These are phyloP conservation scores for Rattus rattus DNA, from an alignment of 2,113 vertebrate species.

Conservation along the genomic window DNA sequence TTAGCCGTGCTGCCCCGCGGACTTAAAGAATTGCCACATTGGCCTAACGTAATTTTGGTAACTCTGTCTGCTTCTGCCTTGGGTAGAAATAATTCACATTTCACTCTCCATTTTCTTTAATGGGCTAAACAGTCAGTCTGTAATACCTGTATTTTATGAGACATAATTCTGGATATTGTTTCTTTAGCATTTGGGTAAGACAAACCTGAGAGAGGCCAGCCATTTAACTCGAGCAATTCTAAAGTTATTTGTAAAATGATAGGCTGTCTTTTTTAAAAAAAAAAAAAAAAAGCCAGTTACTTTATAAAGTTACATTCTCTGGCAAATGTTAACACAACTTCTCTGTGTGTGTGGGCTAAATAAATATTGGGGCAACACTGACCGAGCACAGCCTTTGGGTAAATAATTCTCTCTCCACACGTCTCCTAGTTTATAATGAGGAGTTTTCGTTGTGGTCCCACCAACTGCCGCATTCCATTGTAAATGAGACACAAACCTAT, in stretches of 20 bases:
- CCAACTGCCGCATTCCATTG: constrained; percentile 77
- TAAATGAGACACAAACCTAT: constrained; percentile 77
- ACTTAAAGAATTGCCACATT: constrained; percentile 25
- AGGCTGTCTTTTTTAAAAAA: constrained; percentile 81
- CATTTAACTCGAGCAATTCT: constrained; percentile 83
- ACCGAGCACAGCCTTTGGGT: constrained; percentile 80
- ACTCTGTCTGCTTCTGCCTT: constrained; percentile 77
- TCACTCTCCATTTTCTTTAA: constrained; percentile 83
- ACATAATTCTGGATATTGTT: constrained; percentile 83
- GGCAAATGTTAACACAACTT: constrained; percentile 83
- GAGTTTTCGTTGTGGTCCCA: constrained; percentile 82
- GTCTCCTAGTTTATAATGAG: constrained; percentile 80
- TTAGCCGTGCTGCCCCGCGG: neutral
- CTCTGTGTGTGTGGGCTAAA: constrained; percentile 87
- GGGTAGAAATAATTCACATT: constrained; percentile 80
- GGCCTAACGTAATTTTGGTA: constrained; percentile 67
- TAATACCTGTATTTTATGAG: constrained; percentile 83
- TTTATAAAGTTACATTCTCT: constrained; percentile 85
- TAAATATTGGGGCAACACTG: constrained; percentile 75
- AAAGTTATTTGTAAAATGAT: constrained; percentile 85
- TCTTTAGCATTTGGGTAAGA: constrained; percentile 82
- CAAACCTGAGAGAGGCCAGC: constrained; percentile 79
- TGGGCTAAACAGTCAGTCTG: constrained; percentile 84
- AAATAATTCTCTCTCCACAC: constrained; percentile 84
- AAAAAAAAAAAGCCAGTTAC: constrained; percentile 79